These are phyloP conservation scores for Diabrotica virgifera DNA, from an alignment of 1,140 invertebrate genomes.

Conservation along the genomic window DNA sequence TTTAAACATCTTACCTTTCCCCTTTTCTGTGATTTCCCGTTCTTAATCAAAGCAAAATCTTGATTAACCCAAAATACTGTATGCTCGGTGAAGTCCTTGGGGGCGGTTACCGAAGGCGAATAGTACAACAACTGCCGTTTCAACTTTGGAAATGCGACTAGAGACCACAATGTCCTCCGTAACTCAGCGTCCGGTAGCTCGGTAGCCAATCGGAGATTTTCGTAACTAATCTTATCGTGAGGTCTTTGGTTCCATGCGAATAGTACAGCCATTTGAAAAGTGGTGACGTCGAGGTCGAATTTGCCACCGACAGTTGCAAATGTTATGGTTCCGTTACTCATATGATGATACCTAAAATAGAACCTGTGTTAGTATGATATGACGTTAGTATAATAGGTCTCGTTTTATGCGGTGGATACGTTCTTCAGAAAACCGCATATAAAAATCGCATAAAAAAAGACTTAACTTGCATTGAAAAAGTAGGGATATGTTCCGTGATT, in stretches of 20 bases:
- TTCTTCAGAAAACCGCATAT: too few species aligned
- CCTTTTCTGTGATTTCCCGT: constrained; percentile 88
- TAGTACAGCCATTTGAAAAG: constrained; percentile 99
- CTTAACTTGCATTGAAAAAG: too few species aligned
- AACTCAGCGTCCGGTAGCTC: constrained; percentile 94
- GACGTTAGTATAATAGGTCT: too few species aligned
- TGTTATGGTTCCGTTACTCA: constrained; percentile 98
- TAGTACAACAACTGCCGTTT: constrained; percentile 88
- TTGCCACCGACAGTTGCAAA: constrained; percentile 91
- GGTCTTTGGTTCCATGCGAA: constrained; percentile 98
- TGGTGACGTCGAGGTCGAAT: constrained; percentile 98
- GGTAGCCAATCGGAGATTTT: constrained; percentile 92
- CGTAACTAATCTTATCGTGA: constrained; percentile 87
- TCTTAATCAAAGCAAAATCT: constrained; percentile 89
- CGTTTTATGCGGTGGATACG: too few species aligned
- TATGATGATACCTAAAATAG: constrained; percentile 80
- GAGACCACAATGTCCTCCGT: constrained; percentile 92
- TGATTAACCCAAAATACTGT: constrained; percentile 97
- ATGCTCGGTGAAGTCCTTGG: constrained; percentile 92
- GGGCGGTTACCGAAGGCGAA: constrained; percentile 72
- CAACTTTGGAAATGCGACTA: constrained; percentile 96
- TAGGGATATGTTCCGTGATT: too few species aligned
- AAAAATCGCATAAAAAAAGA: too few species aligned
- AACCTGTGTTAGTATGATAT: neutral
- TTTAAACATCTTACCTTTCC: constrained; percentile 67